Evolutionary conservation across 2,888 invertebrate genomes (phyloP).

Genomic region (Dinocampus coccinellae): DNA sequence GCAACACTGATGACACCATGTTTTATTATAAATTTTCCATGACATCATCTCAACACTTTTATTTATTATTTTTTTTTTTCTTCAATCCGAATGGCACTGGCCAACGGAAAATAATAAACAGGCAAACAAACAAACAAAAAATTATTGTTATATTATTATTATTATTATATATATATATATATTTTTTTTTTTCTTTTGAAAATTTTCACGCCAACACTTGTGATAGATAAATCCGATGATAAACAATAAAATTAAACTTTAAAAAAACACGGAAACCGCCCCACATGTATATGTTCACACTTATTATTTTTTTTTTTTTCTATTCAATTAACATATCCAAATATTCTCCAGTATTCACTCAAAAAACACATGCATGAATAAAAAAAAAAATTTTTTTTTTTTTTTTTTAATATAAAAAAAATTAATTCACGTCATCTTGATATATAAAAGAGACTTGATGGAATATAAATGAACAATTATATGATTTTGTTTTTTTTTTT

Average conservation of each 20-base stretch:
- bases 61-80: neutral
- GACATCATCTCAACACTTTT: no score
- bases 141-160: no score
- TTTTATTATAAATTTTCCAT: neutral
- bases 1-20: neutral
- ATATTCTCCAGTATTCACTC: conserved; percentile 11
- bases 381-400: no score
- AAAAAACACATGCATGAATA: neutral
- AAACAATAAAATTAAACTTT: neutral
- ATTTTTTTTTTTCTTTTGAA: no score
- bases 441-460: neutral
- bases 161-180: no score
- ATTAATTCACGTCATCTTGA: conserved; percentile 1
- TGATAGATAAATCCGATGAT: neutral
- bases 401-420: neutral
- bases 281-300: neutral
- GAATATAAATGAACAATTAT: neutral
- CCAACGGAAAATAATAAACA: neutral
- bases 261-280: neutral
- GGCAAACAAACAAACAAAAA: no score
- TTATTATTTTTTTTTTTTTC: neutral
- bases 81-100: neutral
- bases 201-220: conserved; percentile 2
- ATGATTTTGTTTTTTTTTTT: no score
- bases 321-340: conserved; percentile 4